phyloP scores from a whole-genome alignment of 2,888 invertebrate species.

The Seira sanloemensis region DNA sequence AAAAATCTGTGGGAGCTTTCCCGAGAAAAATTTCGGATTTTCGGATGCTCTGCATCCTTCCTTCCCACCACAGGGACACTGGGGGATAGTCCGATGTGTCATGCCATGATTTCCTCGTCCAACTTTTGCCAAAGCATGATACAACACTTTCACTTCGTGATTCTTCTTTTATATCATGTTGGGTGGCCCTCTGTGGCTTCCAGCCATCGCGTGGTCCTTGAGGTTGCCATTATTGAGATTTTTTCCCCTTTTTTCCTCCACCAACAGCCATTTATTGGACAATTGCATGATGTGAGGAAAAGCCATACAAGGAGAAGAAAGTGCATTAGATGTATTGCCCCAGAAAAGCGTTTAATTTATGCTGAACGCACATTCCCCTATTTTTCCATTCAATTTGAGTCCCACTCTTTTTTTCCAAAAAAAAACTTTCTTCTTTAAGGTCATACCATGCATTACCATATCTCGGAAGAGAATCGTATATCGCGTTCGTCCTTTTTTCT shows the following conservation, averaged over 20 bases:
- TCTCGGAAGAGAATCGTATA: no score
- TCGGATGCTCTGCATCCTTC: neutral
- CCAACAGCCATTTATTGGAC: conserved; percentile 20
- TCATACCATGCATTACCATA: conserved; percentile 28
- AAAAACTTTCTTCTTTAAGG: conserved; percentile 29
- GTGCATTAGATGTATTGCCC: neutral
- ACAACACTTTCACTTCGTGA: neutral
- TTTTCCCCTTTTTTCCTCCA: no score
- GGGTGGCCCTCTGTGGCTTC: neutral
- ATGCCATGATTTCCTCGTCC: neutral
- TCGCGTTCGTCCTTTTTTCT: no score
- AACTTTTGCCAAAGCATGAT: no score
- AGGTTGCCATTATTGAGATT: neutral
- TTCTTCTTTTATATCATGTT: neutral
- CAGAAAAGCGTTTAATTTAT: neutral
- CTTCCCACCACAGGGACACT: neutral
- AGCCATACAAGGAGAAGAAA: no score
- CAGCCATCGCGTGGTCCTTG: neutral
- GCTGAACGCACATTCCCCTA: neutral
- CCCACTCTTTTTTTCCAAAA: neutral
- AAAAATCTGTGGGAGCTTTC: no score
- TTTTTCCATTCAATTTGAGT: conserved; percentile 11
- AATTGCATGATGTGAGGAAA: conserved; percentile 33
- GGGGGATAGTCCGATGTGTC: neutral
- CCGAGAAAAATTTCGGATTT: neutral